Evolutionary conservation across 2,797 vertebrate genomes (phyloP), one percentile per base, ranked within the genome.

Genomic region (Steatocranus sp.): DNA sequence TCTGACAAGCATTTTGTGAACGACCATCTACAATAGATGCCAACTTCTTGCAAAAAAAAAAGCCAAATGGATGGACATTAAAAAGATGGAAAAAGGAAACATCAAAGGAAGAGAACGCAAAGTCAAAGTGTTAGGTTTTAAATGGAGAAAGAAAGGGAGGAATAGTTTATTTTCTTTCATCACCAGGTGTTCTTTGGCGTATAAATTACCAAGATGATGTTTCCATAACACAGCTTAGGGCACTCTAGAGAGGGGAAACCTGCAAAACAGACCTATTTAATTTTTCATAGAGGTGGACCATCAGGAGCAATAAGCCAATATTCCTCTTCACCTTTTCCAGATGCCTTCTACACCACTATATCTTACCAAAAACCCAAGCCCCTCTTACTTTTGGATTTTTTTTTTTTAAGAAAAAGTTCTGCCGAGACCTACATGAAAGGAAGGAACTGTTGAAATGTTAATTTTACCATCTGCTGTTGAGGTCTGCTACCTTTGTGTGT

Each of bases 371-470:
- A 97, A 91, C 86, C 95, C 95, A 95, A 97, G 96, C 96, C 97
- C 86, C 96, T 96, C 87, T 83, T 88, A 92, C 96, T 77, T 79
- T 80, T 48, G 25, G 68, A 30, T 68, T 68, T 61, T 58, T n/a
- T 85, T 36, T 23, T 27, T 86, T 80, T 49, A 96, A 95, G 96
- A 96, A 96, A 96, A 95, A 94, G 95, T 96, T 97, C 96, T 97
- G 88, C 96, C 91, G 97, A 98, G 97, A 97, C 97, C 85, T 92
- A 98, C 97, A 99, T 99, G 96, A 99, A 99, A 98, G 97, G 96
- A 95, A 96, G 94, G 95, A 98, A 96, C 97, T 98, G 97, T 98
- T 99, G 97, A 99, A 99, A 99, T 98, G 98, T 98, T 99, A 98
- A 99, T 98, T 99, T 98, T 97, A 97, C 98, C 98, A 97, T 99